phyloP scores from a whole-genome alignment of 2,797 vertebrate species.

The Zonotrichia albicollis region DNA sequence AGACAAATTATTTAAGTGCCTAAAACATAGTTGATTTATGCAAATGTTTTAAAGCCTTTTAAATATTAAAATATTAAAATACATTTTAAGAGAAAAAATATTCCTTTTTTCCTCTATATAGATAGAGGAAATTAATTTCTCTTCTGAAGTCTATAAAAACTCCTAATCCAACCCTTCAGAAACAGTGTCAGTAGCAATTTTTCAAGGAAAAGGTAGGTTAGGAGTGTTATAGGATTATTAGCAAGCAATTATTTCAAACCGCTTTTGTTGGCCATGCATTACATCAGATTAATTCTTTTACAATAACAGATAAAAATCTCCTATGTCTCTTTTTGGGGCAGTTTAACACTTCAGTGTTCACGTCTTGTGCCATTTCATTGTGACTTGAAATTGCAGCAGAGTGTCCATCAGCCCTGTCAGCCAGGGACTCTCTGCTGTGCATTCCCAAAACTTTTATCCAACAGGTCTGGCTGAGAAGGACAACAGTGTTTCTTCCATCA shows the following conservation, averaged over 20 bases:
- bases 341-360: neutral
- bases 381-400: neutral
- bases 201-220: neutral
- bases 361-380: neutral
- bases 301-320: neutral
- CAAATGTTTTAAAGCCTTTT: neutral
- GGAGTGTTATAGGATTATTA: neutral
- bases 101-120: neutral
- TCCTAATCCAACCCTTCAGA: neutral
- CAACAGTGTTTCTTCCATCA: neutral
- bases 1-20: constrained; percentile 25
- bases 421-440: neutral
- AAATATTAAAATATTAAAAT: neutral
- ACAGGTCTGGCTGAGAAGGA: neutral
- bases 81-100: neutral
- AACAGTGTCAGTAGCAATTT: neutral
- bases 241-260: neutral
- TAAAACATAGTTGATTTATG: neutral
- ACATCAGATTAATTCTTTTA: neutral
- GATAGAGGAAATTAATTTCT: neutral
- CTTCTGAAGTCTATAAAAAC: neutral
- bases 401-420: neutral
- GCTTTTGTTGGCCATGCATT: neutral
- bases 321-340: neutral
- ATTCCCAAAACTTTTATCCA: neutral